A percentile compares a stretch with the other conserved stretches of the same genome.
These are phyloP conservation scores for Heteronetta atricapilla DNA, from an alignment of 2,113 vertebrate genomes.

Conservation along the genomic window DNA sequence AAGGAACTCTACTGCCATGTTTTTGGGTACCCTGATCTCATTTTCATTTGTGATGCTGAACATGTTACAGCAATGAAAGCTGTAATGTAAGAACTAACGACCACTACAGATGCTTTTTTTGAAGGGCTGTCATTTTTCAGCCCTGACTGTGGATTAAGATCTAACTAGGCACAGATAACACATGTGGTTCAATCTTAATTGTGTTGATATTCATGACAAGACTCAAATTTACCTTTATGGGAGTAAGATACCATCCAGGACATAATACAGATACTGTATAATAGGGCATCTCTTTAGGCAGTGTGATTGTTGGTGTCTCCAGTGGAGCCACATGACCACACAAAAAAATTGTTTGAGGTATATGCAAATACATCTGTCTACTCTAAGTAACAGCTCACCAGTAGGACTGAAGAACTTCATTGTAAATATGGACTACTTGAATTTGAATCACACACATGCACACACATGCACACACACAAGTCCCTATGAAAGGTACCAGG, in stretches of 20 bases:
- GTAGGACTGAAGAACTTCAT: neutral
- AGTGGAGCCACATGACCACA: neutral
- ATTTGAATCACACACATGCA: neutral
- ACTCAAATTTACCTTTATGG: neutral
- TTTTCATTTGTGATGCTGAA: neutral
- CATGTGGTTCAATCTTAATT: neutral
- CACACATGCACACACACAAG: too few species aligned
- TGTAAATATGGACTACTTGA: neutral
- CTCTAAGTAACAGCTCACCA: neutral
- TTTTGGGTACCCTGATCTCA: neutral
- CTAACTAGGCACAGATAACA: neutral
- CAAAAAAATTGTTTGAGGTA: neutral
- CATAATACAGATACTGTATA: neutral
- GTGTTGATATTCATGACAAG: neutral
- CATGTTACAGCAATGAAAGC: accelerated
- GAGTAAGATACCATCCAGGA: neutral
- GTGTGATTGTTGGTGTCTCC: neutral
- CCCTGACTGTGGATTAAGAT: neutral
- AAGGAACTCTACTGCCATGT: neutral
- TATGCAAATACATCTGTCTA: neutral
- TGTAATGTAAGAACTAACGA: neutral
- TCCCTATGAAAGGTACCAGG: neutral
- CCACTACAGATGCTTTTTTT: neutral
- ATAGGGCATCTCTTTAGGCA: neutral
- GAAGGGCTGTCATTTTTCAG: neutral